A percentile compares a stretch with the other conserved stretches of the same genome.
Evolutionary conservation across 2,888 invertebrate species (phyloP).

Genomic region (Lycocerus yunnanus): DNA sequence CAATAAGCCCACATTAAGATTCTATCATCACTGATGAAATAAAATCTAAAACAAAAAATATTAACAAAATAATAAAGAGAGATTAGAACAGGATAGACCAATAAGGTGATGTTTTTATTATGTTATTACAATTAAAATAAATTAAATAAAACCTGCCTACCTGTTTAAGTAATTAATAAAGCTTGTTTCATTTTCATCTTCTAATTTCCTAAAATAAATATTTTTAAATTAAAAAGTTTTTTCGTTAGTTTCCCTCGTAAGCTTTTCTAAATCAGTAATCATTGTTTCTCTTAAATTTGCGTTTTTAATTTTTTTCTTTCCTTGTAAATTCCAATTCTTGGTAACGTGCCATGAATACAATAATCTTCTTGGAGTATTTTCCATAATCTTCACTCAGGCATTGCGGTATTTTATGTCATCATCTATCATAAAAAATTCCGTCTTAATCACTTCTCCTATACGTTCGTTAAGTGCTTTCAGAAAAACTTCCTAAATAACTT

Average conservation of each 20-base stretch:
- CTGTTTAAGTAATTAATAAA: no score
- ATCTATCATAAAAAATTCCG: no score
- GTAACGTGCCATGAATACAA: constrained; percentile 36
- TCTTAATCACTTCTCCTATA: no score
- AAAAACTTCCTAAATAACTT: background rate
- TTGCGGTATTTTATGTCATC: constrained; percentile 34
- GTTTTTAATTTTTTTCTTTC: no score
- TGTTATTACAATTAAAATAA: no score
- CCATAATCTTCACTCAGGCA: constrained; percentile 20
- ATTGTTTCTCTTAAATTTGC: constrained; percentile 17
- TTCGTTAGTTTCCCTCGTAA: background rate
- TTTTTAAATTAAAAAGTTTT: background rate
- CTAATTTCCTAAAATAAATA: background rate
- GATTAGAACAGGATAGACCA: no score
- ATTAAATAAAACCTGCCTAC: no score
- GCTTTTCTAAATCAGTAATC: background rate
- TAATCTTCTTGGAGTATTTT: constrained; percentile 28
- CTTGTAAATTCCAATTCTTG: constrained; percentile 36
- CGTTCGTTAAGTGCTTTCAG: background rate
- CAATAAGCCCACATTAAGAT: no score
- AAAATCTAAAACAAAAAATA: no score
- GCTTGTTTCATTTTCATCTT: background rate
- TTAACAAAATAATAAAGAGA: no score
- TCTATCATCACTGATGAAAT: no score
- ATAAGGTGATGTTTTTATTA: no score